Percentiles rank a stretch among this genome's conserved stretches.
phyloP scores from a whole-genome alignment of 2,113 vertebrate species.

The Tachysurus vachellii region DNA sequence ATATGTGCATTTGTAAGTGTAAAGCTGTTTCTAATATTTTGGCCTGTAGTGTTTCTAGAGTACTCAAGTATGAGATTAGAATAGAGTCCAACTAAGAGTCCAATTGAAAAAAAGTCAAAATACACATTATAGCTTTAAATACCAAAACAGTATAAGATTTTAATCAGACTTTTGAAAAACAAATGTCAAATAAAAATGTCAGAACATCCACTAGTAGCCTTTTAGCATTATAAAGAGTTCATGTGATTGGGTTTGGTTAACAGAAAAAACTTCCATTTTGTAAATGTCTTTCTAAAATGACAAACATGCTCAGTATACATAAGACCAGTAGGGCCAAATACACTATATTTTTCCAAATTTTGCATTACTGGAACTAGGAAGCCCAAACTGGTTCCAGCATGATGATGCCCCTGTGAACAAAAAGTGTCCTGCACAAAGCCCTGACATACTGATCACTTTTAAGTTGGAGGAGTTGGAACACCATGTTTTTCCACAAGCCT shows the following conservation, averaged over 20 bases:
- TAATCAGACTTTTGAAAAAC: background rate
- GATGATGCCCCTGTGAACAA: background rate
- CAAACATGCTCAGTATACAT: background rate
- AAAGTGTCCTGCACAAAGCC: background rate
- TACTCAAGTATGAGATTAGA: background rate
- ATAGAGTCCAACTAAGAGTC: background rate
- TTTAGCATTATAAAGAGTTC: background rate
- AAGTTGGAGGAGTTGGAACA: background rate
- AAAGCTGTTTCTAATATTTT: background rate
- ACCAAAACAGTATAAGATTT: background rate
- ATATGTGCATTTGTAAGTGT: background rate
- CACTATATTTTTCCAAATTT: background rate
- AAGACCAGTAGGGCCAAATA: background rate
- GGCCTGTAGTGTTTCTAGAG: background rate
- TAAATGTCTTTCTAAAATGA: background rate
- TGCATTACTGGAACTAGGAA: background rate
- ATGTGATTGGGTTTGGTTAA: background rate
- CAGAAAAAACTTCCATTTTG: background rate
- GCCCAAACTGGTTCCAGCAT: background rate
- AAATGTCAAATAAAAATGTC: background rate
- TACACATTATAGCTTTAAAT: background rate
- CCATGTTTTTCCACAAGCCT: background rate
- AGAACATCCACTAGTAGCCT: background rate
- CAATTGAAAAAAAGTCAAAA: background rate
- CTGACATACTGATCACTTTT: background rate